Base-by-base conservation (phyloP, 2,888 invertebrate genomes). In the Caenorhabditis macrosperma region DNA sequence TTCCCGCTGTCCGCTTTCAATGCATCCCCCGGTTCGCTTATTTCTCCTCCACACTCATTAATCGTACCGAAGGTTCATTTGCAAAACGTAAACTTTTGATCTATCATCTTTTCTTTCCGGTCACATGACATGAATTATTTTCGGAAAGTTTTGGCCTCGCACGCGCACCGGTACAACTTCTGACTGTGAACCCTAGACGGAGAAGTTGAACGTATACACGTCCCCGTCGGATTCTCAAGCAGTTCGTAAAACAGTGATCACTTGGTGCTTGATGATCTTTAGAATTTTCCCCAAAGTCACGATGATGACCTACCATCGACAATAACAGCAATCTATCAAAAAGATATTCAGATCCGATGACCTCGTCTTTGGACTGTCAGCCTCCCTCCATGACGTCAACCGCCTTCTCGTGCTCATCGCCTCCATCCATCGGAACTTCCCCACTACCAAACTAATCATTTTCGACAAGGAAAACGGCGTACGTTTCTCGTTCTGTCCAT, bases 371-470 rank as follows among this genome's bases (percentile, higher is more conserved):
- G 66, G 50, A 59, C 24, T 76, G 22, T 63, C 80, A 5, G 76
- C 76, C n/a, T 52, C 69, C 2, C 30, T 67, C 3, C 24, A 44
- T 15, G 76, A 71, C 48, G 71, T 80, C 52, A 71, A 76, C 63
- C 38, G 63, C 41, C 60, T 80, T n/a, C 61, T 80, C 15, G 80
- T 80, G 57, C 66, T 76, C 46, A 76, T 80, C 20, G 80, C 80
- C n/a, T 80, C 80, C 9, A 71, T 80, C 15, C 80, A 80, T 38
- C 33, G 64, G 15, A 24, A 63, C 57, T 76, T 57, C 48, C 80
- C 80, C 22, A 66, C 52, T 10, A 69, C 64, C 35, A 75, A 74
- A 64, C 30, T 80, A 28, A 57, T 80, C 54, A 69, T 80, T 52
- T 80, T 74, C 60, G 74, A 80, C 38, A 55, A 64, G 54, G 79